Evolutionary conservation across 1,140 invertebrate genomes (phyloP).

Genomic region (Drosophila cardini): DNA sequence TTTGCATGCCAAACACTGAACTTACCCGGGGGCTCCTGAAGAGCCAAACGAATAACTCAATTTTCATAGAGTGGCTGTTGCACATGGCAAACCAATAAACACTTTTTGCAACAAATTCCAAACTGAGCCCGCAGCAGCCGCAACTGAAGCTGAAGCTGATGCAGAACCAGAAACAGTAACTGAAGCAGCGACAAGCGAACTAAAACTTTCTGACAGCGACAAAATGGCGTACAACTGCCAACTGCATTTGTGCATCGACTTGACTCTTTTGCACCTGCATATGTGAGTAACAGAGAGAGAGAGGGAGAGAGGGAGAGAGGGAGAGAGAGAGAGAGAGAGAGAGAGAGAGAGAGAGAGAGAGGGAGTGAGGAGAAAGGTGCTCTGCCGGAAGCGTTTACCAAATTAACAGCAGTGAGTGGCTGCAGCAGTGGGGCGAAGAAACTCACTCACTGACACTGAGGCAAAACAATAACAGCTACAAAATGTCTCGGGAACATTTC

Average conservation of each 20-base stretch:
- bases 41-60: constrained; percentile 69
- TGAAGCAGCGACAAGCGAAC: constrained; percentile 47
- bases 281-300: constrained; percentile 1
- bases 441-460: constrained; percentile 39
- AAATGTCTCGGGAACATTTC: constrained; percentile 80
- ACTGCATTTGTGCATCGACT: constrained; percentile 57
- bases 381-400: constrained; percentile 61
- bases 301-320: neutral
- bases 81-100: constrained; percentile 74
- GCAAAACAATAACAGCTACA: constrained; percentile 71
- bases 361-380: neutral
- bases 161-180: neutral
- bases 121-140: constrained; percentile 61
- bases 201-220: constrained; percentile 78
- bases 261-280: constrained; percentile 55
- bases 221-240: constrained; percentile 75
- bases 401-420: constrained; percentile 71
- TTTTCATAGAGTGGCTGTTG: constrained; percentile 73
- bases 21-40: constrained; percentile 25
- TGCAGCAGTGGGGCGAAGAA: constrained; percentile 49
- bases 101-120: constrained; percentile 78
- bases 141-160: constrained; percentile 18
- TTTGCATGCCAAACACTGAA: constrained; percentile 43
- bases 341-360: constrained; percentile 1
- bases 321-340: neutral